Conservation (phyloP, 2,113 vertebrate species). For the Taxidea taxus region DNA sequence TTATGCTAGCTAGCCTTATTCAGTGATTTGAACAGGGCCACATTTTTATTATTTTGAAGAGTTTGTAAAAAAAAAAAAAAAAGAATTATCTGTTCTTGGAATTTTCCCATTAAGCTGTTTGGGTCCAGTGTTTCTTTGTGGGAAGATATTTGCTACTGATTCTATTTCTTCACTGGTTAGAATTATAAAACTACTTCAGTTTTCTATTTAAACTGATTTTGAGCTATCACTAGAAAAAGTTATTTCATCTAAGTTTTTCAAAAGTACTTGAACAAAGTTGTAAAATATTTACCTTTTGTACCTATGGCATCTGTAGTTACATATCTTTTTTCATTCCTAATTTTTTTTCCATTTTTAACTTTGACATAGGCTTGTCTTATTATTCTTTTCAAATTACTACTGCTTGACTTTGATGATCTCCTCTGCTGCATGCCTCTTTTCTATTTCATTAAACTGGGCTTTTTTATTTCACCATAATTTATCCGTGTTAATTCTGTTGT, state of each 20-base stretch:
- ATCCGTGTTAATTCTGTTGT: neutral
- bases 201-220: neutral
- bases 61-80: neutral
- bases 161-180: neutral
- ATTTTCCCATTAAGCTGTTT: neutral
- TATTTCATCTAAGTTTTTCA: neutral
- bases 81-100: neutral
- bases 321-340: neutral
- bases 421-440: neutral
- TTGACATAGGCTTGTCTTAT: neutral
- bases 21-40: neutral
- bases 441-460: neutral
- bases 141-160: neutral
- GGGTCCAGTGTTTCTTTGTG: neutral
- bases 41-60: neutral
- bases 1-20: neutral
- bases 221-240: neutral
- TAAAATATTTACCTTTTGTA: neutral
- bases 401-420: neutral
- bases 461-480: neutral
- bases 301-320: neutral
- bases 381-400: neutral
- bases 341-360: neutral
- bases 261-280: neutral
- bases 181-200: neutral